Percentiles rank a stretch among this genome's conserved stretches.
These are phyloP conservation scores for Drosophila imparisetae DNA, from an alignment of 2,888 invertebrate genomes.

Conservation along the genomic window DNA sequence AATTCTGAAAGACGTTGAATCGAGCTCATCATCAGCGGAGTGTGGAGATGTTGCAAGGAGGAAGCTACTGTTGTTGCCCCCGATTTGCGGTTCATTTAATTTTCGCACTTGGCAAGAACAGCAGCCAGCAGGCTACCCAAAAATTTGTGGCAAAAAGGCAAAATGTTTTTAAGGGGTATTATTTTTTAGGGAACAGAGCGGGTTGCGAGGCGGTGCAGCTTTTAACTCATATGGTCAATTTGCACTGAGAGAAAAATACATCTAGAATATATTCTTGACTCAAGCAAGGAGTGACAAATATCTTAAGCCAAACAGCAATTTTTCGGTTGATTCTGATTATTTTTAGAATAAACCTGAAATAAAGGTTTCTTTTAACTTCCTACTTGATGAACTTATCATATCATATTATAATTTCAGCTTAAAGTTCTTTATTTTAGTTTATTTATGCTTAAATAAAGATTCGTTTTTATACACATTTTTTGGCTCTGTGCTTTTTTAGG, in stretches of 20 bases:
- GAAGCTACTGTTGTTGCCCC: constrained; percentile 20
- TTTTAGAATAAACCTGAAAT: not conserved
- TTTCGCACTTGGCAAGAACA: constrained; percentile 68
- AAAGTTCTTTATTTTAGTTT: not conserved
- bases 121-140: constrained; percentile 13
- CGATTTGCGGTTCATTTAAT: constrained; percentile 76
- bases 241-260: not conserved
- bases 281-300: not conserved
- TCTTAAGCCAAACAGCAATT: not conserved
- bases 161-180: constrained; percentile 17
- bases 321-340: not conserved
- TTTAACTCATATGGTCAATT: constrained; percentile 32
- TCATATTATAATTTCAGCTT: not conserved
- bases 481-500: constrained; percentile 37
- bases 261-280: not conserved
- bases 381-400: not conserved
- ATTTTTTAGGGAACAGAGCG: not conserved
- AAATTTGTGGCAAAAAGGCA: constrained; percentile 16
- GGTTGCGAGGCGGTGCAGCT: not conserved
- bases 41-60: constrained; percentile 7
- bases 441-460: not conserved
- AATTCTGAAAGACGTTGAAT: constrained; percentile 13
- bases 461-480: not conserved
- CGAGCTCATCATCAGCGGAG: constrained; percentile 31
- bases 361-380: not conserved